A percentile compares a stretch with the other conserved stretches of the same genome.
phyloP scores from a whole-genome alignment of 2,113 vertebrate species.

The Glaucidium brasilianum region DNA sequence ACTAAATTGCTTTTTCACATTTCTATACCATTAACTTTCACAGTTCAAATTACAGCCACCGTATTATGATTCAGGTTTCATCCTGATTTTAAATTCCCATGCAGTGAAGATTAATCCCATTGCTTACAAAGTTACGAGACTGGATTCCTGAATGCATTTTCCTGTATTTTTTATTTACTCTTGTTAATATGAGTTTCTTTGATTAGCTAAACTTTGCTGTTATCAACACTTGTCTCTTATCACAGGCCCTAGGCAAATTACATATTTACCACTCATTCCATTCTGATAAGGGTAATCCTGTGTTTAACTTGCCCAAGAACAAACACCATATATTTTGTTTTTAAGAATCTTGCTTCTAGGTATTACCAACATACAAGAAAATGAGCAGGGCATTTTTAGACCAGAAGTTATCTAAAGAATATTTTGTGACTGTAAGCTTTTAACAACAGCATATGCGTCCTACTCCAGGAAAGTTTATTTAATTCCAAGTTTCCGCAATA shows the following conservation, averaged over 20 bases:
- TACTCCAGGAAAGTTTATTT: constrained; percentile 37
- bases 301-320: constrained; percentile 75
- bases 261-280: constrained; percentile 76
- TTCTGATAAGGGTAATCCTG: constrained; percentile 74
- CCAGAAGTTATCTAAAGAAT: neutral
- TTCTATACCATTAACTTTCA: constrained; percentile 42
- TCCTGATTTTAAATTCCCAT: constrained; percentile 31
- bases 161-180: constrained; percentile 68
- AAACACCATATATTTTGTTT: constrained; percentile 67
- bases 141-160: constrained; percentile 67
- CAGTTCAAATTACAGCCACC: constrained; percentile 20
- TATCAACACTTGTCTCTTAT: constrained; percentile 76
- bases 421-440: neutral
- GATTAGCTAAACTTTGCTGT: constrained; percentile 72
- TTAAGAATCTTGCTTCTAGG: constrained; percentile 69
- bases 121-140: constrained; percentile 58
- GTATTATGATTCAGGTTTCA: neutral
- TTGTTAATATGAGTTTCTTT: constrained; percentile 70
- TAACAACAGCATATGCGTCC: neutral
- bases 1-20: neutral
- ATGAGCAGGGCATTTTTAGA: constrained; percentile 25
- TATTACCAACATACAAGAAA: constrained; percentile 56
- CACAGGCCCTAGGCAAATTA: constrained; percentile 64
- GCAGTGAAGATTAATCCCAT: constrained; percentile 51
- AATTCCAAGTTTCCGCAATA: neutral